Percentiles rank a stretch among this genome's conserved stretches.
Conservation (phyloP, 2,888 invertebrate species). For the Apotomis turbidana region DNA sequence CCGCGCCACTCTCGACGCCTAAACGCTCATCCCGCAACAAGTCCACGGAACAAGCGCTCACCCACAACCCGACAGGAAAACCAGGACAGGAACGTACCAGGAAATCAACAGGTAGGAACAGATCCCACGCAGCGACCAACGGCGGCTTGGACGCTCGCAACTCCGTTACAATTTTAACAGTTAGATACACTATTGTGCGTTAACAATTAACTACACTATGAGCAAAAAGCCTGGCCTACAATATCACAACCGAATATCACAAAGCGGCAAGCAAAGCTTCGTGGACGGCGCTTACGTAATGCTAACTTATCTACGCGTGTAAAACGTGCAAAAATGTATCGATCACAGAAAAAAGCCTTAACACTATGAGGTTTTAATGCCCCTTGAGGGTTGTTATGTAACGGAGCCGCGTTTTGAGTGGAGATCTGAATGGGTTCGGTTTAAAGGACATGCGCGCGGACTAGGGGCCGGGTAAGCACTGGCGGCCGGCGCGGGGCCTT, state of each 20-base stretch:
- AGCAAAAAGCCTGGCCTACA: constrained; percentile 79
- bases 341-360: constrained; percentile 83
- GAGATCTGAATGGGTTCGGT: constrained; percentile 63
- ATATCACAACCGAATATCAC: constrained; percentile 83
- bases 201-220: constrained; percentile 56
- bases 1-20: constrained; percentile 84
- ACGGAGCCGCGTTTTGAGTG: constrained; percentile 73
- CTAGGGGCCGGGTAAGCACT: constrained; percentile 77
- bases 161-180: constrained; percentile 55
- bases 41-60: constrained; percentile 60
- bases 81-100: constrained; percentile 43
- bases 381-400: constrained; percentile 75
- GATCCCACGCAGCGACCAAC: constrained; percentile 58
- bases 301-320: constrained; percentile 74
- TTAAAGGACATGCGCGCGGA: constrained; percentile 75
- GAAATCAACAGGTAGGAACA: constrained; percentile 53
- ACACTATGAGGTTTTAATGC: constrained; percentile 70
- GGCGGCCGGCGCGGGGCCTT: constrained; percentile 50
- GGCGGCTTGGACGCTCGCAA: constrained; percentile 58
- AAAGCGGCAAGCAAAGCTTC: constrained; percentile 81
- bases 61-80: constrained; percentile 51
- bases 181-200: constrained; percentile 37
- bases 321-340: constrained; percentile 79
- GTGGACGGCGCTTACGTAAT: constrained; percentile 83
- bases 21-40: constrained; percentile 72